Evolutionary conservation across 1,140 invertebrate genomes (phyloP), one percentile per base, ranked within the genome.

Genomic region (Drosophila arawakana): DNA sequence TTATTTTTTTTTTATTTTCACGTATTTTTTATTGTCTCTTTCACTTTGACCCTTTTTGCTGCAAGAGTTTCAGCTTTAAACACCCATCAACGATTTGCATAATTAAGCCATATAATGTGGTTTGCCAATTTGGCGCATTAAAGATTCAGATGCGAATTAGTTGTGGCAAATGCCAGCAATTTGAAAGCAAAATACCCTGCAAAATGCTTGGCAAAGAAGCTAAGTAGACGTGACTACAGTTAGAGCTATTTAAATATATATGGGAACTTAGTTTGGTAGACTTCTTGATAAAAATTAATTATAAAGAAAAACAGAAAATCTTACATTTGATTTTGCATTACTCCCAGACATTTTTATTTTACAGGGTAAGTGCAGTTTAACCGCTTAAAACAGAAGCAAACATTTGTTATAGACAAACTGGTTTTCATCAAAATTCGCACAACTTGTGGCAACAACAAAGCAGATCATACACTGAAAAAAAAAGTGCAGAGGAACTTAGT

Each of bases 101-200:
- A 73, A 73, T 73, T 73, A 73, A 73, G 59, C 34, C 54, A 59
- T 73, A 59, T 73, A 73, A 73, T 73, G 70, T 73, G 70, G 70
- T 73, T 73, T 73, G 70, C 70, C 62, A 67, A 73, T 73, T 73
- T 73, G 18, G 37, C 63, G 43, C 55, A 72, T 72, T 55, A 50
- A 66, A 72, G 44, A 72, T 72, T 50, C 69, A 66, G 54, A 50
- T 57, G 25, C 44, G 35, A 72, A 66, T 57, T 58, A 41, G 7
- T 35, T 10, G 43, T 30, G 37, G 13, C 46, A 9, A 9, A 25
- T 34, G 13, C n/a, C 13, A 47, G 43, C 13, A 3, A n/a, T 1
- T 1, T 2, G 39, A 46, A 7, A 10, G 11, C 21, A 15, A 47
- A 21, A 70, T 70, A 62, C 59, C 67, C 67, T 70, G 13, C 0